A percentile compares a stretch with the other conserved stretches of the same genome.
Conservation (phyloP, 2,797 vertebrate genomes). For the Eidolon dupreanum region DNA sequence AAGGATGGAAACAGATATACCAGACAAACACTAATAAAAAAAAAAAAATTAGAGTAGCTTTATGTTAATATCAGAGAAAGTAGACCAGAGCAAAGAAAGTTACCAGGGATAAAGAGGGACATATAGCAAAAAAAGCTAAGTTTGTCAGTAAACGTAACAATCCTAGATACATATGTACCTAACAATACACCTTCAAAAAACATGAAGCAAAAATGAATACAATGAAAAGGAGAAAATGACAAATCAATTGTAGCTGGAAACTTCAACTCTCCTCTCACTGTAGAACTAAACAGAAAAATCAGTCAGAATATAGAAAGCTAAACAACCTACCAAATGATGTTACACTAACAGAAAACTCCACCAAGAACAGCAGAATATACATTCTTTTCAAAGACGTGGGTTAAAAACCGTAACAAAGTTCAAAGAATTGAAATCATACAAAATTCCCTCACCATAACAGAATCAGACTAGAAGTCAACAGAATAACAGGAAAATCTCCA, state of each 20-base stretch:
- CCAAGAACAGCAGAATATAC: not conserved
- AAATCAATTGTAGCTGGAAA: not conserved
- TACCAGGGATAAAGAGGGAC: not conserved
- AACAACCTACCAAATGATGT: not conserved
- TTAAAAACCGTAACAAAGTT: slow-evolving; percentile 16
- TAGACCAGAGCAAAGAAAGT: not conserved
- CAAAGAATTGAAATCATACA: not conserved
- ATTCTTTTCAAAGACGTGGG: not conserved
- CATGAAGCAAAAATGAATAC: not conserved
- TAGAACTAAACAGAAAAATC: not conserved
- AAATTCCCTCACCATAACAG: not conserved
- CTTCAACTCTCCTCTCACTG: not conserved
- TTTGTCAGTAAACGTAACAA: not conserved
- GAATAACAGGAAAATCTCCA: not conserved
- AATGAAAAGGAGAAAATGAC: not conserved
- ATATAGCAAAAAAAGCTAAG: not conserved
- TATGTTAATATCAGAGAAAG: not conserved
- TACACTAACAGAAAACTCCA: not conserved
- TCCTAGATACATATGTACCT: not conserved
- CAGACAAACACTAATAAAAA: not conserved
- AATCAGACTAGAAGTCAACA: not conserved
- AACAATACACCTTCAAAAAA: not conserved
- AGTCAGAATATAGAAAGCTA: not conserved
- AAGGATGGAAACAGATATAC: not conserved
- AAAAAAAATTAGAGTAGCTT: not conserved